Evolutionary conservation across 1,140 invertebrate species (phyloP).

Genomic region (Drosophila punjabiensis): DNA sequence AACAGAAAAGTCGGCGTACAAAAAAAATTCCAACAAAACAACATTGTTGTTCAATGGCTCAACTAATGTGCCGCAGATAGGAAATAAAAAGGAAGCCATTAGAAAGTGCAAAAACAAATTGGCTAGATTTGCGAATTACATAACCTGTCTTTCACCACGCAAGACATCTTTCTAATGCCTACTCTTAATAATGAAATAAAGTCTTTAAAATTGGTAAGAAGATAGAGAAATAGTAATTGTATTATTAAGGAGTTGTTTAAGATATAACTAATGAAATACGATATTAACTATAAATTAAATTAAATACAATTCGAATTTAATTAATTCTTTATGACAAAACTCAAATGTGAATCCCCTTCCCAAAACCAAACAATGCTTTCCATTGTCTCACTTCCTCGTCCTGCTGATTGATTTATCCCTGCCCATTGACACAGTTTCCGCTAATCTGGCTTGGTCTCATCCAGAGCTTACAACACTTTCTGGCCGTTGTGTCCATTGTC

Average conservation of each 20-base stretch:
- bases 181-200: background rate
- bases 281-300: background rate
- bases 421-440: constrained; percentile 51
- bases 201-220: too few relatives aligned
- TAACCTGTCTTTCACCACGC: constrained; percentile 12
- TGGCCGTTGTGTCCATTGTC: constrained; percentile 14
- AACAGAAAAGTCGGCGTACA: constrained; percentile 3
- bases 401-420: constrained; percentile 28
- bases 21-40: constrained; percentile 34
- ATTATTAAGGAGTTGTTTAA: background rate
- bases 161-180: constrained; percentile 7
- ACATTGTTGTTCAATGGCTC: constrained; percentile 76
- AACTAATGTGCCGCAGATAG: constrained; percentile 76
- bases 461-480: constrained; percentile 57
- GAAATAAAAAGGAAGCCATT: constrained; percentile 57
- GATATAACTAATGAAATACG: background rate
- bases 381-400: constrained; percentile 6
- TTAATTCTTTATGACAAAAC: background rate
- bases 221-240: background rate
- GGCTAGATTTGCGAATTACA: constrained; percentile 39
- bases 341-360: background rate
- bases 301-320: too few relatives aligned
- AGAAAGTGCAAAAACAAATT: constrained; percentile 77
- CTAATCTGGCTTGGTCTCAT: constrained; percentile 22
- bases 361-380: background rate